Base-by-base conservation (phyloP, 92 coral and sea anemone genomes). In the Porites lobata region DNA sequence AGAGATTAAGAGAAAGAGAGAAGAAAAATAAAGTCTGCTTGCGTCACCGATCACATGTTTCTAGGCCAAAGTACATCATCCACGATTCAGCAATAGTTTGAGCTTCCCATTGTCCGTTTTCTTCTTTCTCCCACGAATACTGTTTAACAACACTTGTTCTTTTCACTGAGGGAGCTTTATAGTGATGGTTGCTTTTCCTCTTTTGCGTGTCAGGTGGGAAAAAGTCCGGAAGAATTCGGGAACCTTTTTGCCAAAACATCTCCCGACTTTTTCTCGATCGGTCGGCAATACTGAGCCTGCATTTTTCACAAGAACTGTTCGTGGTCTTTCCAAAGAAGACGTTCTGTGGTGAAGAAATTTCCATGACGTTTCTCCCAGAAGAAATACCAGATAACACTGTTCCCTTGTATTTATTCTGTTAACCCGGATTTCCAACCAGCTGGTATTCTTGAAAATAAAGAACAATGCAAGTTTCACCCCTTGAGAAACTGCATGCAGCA, bases 41-140 rank as follows among this genome's bases (percentile, higher is more conserved):
- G 24, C 29, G 10, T 58, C 78, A 57, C 6, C 57, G 1, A 12
- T 82, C 22, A 20, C 68, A 43, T 21, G 69, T 38, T 4, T 84
- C 72, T 61, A 84, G 43, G 6, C 87, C 87, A 73, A 62, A 84
- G 59, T 84, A 84, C 81, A 24, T 65, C 79, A 84, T 50, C 87
- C 87, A 84, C 43, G 87, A 84, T 84, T 84, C 87, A 51, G 81
- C 80, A 47, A 84, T 84, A 8, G 64, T 24, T 75, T 51, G 72
- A 18, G 87, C 80, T 26, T 84, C 87, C 29, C 67, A 84, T 4
- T 69, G 54, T 38, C 78, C 86, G 69, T 58, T 82, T 38, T 71
- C 78, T 19, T 82, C 86, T 21, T 22, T 69, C 72, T 82, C 86
- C 86, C 86, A 82, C 6, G 87, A 84, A 29, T 84, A 84, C 51